Evolutionary conservation across 2,113 vertebrate species (phyloP).

Genomic region (Talpa occidentalis): DNA sequence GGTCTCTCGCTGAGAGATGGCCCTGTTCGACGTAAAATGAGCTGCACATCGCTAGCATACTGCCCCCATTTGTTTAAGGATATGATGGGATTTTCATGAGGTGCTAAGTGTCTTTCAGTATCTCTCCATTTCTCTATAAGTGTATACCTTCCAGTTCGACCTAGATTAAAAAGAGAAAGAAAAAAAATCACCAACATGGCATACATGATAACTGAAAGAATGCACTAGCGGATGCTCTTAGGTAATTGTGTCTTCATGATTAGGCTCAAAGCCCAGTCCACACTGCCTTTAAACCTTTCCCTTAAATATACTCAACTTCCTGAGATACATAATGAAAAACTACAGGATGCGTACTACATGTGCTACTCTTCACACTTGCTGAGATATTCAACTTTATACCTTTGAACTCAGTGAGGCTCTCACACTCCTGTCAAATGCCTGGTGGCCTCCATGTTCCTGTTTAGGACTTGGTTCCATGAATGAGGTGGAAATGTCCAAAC

Average conservation of each 20-base stretch:
- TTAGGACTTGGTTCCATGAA: neutral
- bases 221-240: neutral
- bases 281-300: neutral
- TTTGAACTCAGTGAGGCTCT: neutral
- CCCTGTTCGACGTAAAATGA: constrained; percentile 95
- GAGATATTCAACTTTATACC: constrained; percentile 6
- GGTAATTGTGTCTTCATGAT: neutral
- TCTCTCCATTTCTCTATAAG: constrained; percentile 98
- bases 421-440: neutral
- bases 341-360: neutral
- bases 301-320: neutral
- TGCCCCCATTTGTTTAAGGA: constrained; percentile 99
- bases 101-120: constrained; percentile 94
- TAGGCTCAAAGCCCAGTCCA: neutral
- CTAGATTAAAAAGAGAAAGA: constrained; percentile 82
- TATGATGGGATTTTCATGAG: constrained; percentile 95
- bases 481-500: neutral
- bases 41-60: constrained; percentile 97
- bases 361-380: neutral
- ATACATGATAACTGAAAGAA: neutral
- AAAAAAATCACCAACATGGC: neutral
- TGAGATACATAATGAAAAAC: neutral
- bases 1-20: constrained; percentile 95
- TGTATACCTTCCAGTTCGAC: constrained; percentile 96
- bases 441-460: neutral